Evolutionary conservation across 2,113 vertebrate species (phyloP).

Genomic region (Gnathonemus longibarbis): DNA sequence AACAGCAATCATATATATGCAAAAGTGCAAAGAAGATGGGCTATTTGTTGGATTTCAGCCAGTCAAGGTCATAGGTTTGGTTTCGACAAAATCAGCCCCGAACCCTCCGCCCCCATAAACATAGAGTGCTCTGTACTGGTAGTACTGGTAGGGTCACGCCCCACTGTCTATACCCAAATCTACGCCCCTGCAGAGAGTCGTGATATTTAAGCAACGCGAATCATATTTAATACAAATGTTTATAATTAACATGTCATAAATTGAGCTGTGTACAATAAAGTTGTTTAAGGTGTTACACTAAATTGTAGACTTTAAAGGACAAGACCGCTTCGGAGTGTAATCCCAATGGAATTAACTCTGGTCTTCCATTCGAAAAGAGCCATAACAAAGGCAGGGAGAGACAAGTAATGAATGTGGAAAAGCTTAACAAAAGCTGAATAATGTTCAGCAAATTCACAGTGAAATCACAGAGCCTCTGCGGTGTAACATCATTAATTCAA

Average conservation of each 20-base stretch:
- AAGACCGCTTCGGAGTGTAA: not conserved
- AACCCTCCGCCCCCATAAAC: not conserved
- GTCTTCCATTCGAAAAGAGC: not conserved
- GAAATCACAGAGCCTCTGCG: not conserved
- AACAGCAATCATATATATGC: not conserved
- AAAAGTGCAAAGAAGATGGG: not conserved
- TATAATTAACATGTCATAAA: not conserved
- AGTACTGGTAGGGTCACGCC: not conserved
- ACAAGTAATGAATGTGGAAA: slow-evolving; percentile 10
- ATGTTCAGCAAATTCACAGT: not conserved
- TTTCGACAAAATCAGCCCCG: not conserved
- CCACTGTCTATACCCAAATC: not conserved
- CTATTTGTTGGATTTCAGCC: not conserved
- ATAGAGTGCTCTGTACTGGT: not conserved
- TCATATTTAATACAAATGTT: not conserved
- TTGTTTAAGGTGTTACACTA: not conserved
- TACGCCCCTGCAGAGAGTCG: not conserved
- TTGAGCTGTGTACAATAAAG: not conserved
- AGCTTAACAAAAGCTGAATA: not conserved
- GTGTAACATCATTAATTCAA: not conserved
- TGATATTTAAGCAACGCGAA: not conserved
- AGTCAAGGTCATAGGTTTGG: not conserved
- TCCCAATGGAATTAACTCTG: not conserved
- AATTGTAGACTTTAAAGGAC: not conserved
- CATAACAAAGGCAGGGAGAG: not conserved